These are phyloP conservation scores for Nibea albiflora DNA, from an alignment of 2,113 vertebrate species.

Conservation along the genomic window DNA sequence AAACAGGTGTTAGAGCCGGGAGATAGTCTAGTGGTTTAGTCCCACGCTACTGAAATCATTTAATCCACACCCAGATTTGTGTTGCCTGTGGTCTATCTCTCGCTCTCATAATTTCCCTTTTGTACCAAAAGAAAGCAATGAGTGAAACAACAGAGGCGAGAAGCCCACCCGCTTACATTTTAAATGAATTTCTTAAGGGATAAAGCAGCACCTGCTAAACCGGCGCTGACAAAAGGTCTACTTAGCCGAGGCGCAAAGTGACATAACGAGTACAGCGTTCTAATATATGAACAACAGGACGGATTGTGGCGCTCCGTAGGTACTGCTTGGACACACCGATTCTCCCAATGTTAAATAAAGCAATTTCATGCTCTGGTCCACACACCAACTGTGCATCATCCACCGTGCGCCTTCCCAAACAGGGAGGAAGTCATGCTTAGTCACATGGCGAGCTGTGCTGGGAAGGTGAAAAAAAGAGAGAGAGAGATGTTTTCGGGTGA, in stretches of 20 bases:
- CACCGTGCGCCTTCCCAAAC: conserved; percentile 56
- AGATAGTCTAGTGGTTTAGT: conserved; percentile 25
- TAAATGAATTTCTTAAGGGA: conserved; percentile 15
- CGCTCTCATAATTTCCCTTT: neutral
- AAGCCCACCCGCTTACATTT: conserved; percentile 4
- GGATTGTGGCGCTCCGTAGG: conserved; percentile 11
- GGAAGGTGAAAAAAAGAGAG: conserved; percentile 11
- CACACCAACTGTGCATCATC: conserved; percentile 52
- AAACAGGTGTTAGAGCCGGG: conserved; percentile 29
- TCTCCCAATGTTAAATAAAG: conserved; percentile 67
- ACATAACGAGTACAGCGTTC: conserved; percentile 5
- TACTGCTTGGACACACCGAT: conserved; percentile 37
- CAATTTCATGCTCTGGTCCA: conserved; percentile 71
- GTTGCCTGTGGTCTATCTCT: neutral
- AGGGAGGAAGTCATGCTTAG: conserved; percentile 62
- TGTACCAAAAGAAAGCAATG: neutral
- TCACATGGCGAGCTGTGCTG: conserved; percentile 48
- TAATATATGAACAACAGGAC: conserved; percentile 31
- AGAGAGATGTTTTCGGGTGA: conserved; percentile 46
- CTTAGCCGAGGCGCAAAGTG: neutral
- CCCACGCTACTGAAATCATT: conserved; percentile 35
- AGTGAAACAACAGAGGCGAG: neutral
- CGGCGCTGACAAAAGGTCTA: neutral
- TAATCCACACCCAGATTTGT: conserved; percentile 34
- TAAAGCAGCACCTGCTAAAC: neutral